Evolutionary conservation across 1,140 invertebrate species (phyloP).

Genomic region (Sitophilus oryzae): DNA sequence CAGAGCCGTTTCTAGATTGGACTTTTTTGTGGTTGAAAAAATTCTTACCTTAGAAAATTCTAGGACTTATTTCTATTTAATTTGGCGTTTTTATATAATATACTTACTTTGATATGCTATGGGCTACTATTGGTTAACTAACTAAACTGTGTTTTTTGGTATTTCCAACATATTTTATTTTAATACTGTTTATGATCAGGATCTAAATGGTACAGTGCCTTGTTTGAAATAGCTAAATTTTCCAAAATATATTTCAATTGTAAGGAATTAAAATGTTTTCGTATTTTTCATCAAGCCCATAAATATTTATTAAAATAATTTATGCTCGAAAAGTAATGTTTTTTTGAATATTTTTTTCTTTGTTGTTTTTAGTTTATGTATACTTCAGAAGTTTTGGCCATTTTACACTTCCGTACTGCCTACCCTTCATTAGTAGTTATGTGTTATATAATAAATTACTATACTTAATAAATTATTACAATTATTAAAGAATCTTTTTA

Average conservation of each 20-base stretch:
- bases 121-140: too few species aligned
- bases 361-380: background rate
- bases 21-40: conserved; percentile 9
- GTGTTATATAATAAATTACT: conserved; percentile 32
- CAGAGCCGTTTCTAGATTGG: conserved; percentile 14
- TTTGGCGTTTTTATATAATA: conserved; percentile 10
- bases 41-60: conserved; percentile 15
- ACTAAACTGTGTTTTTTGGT: background rate
- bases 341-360: background rate
- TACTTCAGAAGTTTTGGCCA: conserved; percentile 1
- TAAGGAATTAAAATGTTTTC: too few species aligned
- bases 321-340: conserved; percentile 2
- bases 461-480: conserved; percentile 38
- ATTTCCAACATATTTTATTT: background rate
- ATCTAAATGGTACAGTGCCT: background rate
- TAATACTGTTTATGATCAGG: conserved; percentile 3
- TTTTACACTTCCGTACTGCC: conserved; percentile 29
- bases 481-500: conserved; percentile 16
- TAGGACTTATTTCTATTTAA: conserved; percentile 20
- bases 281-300: background rate
- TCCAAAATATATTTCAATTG: background rate
- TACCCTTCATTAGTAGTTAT: conserved; percentile 27
- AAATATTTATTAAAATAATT: background rate
- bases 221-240: background rate
- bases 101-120: conserved; percentile 1